Evolutionary conservation across 2,113 vertebrate genomes (phyloP).

Genomic region (Polypterus senegalus): DNA sequence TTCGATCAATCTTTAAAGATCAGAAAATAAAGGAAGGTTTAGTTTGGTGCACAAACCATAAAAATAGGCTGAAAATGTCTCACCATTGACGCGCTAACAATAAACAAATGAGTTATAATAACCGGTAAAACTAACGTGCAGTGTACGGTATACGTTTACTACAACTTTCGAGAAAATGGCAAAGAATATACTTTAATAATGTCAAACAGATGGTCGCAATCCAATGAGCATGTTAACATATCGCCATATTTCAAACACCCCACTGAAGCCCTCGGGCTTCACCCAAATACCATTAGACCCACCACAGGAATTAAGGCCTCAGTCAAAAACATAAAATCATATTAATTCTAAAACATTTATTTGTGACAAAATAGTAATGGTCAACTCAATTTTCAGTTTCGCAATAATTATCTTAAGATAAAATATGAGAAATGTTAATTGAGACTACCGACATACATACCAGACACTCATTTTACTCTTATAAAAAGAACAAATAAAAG

Average conservation of each 20-base stretch:
- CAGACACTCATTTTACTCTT: slow-evolving; percentile 24
- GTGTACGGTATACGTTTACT: too few relatives aligned
- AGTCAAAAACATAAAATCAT: slow-evolving; percentile 29
- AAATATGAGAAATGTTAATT: slow-evolving; percentile 32
- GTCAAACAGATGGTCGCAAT: too few relatives aligned
- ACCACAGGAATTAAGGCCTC: slow-evolving; percentile 30
- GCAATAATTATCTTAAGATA: slow-evolving; percentile 34
- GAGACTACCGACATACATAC: slow-evolving; percentile 39
- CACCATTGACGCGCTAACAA: too few relatives aligned
- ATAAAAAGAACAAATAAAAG: slow-evolving; percentile 6
- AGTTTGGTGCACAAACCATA: too few relatives aligned
- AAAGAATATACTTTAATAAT: too few relatives aligned
- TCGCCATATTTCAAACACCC: slow-evolving; percentile 12
- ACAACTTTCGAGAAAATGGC: too few relatives aligned
- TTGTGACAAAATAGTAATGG: slow-evolving; percentile 29
- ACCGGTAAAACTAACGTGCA: too few relatives aligned
- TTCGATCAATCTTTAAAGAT: too few relatives aligned
- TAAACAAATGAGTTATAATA: too few relatives aligned
- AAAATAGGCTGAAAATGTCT: too few relatives aligned
- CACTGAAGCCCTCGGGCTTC: background rate
- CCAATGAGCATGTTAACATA: too few relatives aligned
- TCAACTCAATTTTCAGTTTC: slow-evolving; percentile 46
- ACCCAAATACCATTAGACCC: slow-evolving; percentile 28
- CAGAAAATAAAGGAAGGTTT: too few relatives aligned
- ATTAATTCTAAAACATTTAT: slow-evolving; percentile 38